These are phyloP conservation scores for Orientallactaga sibirica DNA, from an alignment of 2,797 vertebrate genomes.

Conservation along the genomic window DNA sequence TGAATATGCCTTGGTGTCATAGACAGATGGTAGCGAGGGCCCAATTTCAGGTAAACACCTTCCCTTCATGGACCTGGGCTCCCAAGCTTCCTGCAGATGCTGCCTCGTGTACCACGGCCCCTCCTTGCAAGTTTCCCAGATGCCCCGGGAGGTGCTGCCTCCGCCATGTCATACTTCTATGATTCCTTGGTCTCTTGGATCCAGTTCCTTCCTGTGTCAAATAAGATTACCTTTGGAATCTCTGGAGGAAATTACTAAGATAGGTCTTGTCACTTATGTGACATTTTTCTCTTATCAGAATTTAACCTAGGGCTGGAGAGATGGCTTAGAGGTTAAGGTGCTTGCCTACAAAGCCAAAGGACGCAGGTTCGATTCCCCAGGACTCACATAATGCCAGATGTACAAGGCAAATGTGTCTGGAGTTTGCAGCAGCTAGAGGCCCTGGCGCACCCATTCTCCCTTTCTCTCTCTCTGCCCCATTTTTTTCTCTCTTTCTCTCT, in stretches of 20 bases:
- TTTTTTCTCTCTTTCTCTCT: no score
- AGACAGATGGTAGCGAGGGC: not conserved
- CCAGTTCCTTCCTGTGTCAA: slow-evolving; percentile 34
- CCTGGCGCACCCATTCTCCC: no score
- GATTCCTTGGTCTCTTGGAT: not conserved
- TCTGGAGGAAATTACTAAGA: not conserved
- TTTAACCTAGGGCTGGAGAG: not conserved
- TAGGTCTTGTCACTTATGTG: not conserved
- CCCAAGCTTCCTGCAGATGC: not conserved
- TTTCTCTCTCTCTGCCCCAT: no score
- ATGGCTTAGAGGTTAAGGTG: no score
- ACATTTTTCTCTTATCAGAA: not conserved
- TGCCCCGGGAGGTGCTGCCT: not conserved
- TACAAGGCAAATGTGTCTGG: no score
- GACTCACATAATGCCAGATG: no score
- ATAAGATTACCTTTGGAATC: not conserved
- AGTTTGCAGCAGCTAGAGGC: no score
- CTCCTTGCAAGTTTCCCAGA: not conserved
- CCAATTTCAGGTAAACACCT: not conserved
- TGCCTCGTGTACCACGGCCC: not conserved
- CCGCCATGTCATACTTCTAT: not conserved
- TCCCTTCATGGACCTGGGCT: not conserved
- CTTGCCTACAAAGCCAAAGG: no score
- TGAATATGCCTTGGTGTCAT: not conserved
- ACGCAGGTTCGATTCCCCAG: no score